Conservation (phyloP, 2,797 vertebrate genomes). For the Chaetophractus vellerosus region DNA sequence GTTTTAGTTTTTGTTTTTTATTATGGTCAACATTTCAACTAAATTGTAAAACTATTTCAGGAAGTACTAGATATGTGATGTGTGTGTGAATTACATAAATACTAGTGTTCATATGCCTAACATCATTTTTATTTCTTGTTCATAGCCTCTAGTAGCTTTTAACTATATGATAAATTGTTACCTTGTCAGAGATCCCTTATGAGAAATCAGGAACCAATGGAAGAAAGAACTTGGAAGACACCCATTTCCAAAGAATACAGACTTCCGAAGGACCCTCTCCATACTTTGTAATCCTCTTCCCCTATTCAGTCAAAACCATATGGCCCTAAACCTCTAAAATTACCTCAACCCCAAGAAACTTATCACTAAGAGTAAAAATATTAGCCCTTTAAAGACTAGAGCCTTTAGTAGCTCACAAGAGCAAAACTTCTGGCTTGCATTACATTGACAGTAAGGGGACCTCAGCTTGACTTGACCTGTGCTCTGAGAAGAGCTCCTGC, state of each 20-base stretch:
- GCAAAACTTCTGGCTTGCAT: neutral
- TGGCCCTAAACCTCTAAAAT: neutral
- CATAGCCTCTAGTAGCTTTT: neutral
- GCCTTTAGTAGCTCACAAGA: neutral
- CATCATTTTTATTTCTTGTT: neutral
- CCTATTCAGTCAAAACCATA: neutral
- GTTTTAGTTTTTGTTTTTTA: neutral
- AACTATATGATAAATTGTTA: constrained; percentile 8
- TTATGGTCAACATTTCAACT: neutral
- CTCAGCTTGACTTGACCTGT: neutral
- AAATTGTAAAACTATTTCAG: neutral
- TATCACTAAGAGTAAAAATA: neutral
- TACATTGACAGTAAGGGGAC: neutral
- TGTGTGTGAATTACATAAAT: too few relatives aligned
- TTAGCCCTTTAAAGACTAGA: neutral
- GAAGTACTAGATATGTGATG: neutral
- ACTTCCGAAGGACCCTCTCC: fast-evolving
- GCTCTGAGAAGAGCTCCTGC: neutral
- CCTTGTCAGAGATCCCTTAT: neutral
- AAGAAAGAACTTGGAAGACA: neutral
- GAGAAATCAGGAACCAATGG: neutral
- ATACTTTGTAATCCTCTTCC: neutral
- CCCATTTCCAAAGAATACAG: neutral
- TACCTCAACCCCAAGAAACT: neutral
- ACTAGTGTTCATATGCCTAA: neutral